phyloP scores from a whole-genome alignment of 1,140 invertebrate species.

The Spodoptera frugiperda region DNA sequence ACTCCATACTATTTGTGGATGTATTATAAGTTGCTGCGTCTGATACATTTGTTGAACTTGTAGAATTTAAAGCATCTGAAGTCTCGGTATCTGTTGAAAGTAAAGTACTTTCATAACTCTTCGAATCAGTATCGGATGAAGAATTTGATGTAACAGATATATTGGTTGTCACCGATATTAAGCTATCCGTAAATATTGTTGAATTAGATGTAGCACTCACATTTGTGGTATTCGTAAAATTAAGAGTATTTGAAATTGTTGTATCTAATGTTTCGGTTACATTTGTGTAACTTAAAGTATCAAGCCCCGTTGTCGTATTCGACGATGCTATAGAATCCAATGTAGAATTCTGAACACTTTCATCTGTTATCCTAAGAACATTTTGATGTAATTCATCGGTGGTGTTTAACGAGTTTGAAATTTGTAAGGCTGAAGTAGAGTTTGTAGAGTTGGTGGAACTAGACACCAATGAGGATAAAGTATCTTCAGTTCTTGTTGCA shows the following conservation, averaged over 20 bases:
- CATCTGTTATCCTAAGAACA: not conserved
- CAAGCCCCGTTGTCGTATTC: not conserved
- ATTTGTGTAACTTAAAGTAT: conserved; percentile 5
- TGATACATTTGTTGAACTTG: not conserved
- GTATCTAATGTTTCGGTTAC: conserved; percentile 1
- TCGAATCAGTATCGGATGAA: not conserved
- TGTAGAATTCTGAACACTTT: not conserved
- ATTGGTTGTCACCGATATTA: not conserved
- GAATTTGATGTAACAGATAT: not conserved
- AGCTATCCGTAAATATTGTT: not conserved
- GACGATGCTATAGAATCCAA: not conserved
- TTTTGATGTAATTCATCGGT: not conserved
- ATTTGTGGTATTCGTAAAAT: conserved; percentile 12
- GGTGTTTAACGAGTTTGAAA: not conserved
- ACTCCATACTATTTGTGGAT: not conserved
- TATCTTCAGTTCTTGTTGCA: not conserved
- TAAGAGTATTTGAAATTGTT: not conserved
- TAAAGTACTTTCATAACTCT: not conserved
- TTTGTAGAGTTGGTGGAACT: conserved; percentile 34
- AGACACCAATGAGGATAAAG: conserved; percentile 3
- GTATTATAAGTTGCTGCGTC: not conserved
- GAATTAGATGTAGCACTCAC: not conserved
- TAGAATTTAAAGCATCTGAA: conserved; percentile 2
- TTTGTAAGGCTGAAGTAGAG: conserved; percentile 15
- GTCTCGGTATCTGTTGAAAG: not conserved